A percentile compares a stretch with the other conserved stretches of the same genome.
Conservation (phyloP, 2,888 invertebrate species). For the Eupsilia transversa region DNA sequence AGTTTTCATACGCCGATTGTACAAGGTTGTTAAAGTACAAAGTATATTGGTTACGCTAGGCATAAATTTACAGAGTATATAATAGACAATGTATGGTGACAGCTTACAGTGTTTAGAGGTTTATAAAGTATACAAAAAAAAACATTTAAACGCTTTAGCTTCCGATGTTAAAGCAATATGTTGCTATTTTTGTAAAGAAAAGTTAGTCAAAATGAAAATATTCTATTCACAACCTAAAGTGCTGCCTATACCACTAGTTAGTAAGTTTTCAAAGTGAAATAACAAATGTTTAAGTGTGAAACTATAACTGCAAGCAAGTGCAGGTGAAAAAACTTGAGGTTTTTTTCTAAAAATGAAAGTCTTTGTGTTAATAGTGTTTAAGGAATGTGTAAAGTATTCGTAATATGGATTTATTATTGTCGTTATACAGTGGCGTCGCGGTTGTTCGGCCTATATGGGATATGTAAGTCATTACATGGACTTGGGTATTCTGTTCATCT, state of each 20-base stretch:
- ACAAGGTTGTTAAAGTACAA: conserved; percentile 57
- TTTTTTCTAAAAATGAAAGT: conserved; percentile 38
- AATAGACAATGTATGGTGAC: conserved; percentile 17
- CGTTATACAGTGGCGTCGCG: conserved; percentile 1
- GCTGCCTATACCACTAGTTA: conserved; percentile 38
- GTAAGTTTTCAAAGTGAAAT: conserved; percentile 11
- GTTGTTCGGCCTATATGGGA: background rate
- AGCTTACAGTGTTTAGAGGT: conserved; percentile 28
- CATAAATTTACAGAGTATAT: conserved; percentile 30
- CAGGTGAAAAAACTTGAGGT: conserved; percentile 35
- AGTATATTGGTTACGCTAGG: conserved; percentile 41
- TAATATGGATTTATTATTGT: conserved; percentile 29
- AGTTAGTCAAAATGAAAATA: conserved; percentile 31
- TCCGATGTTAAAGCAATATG: conserved; percentile 21
- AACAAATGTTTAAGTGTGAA: conserved; percentile 35
- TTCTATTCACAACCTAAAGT: conserved; percentile 30
- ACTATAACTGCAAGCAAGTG: conserved; percentile 34
- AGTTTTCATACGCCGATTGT: background rate
- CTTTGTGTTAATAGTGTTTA: conserved; percentile 56
- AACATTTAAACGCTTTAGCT: conserved; percentile 28
- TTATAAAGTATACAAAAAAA: conserved; percentile 8
- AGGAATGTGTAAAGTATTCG: conserved; percentile 31
- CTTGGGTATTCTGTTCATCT: background rate
- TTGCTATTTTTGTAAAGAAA: conserved; percentile 56
- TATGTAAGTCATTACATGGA: background rate